Evolutionary conservation across 2,113 vertebrate genomes (phyloP), one percentile per base, ranked within the genome.

Genomic region (Oreochromis tanganicae): DNA sequence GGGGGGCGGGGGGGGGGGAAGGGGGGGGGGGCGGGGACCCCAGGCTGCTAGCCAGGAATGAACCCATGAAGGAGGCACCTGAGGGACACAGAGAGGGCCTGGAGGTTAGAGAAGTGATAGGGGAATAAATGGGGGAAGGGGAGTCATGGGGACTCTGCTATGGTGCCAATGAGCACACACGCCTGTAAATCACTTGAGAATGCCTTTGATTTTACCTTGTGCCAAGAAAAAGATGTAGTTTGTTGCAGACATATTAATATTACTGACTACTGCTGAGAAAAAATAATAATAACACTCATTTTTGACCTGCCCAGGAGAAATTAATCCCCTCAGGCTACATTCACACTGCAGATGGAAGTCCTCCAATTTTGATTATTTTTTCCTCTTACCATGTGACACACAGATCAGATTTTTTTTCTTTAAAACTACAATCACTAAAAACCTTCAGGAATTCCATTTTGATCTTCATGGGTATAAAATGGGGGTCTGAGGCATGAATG

Each of bases 1-100:
- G n/a, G n/a, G n/a, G n/a, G n/a, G n/a, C n/a, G n/a, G n/a, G n/a
- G n/a, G n/a, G n/a, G n/a, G n/a, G n/a, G n/a, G n/a, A n/a, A 10
- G 97, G 88, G 80, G 98, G 96, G 13, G 96, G n/a, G 92, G 97
- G 81, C 3, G 98, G 96, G 0, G 98, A 97, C 84, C 98, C 98
- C 95, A 99, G 95, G 94, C 98, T 97, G 96, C 98, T 94, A 90
- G 97, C 97, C 94, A 99, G 97, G 95, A 99, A 99, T 85, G 98
- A 97, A 92, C 98, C 98, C 98, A 99, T 98, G 96, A 99, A 99
- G 79, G 98, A 97, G 36, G 98, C 97, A 84, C 98, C 95, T 50
- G 96, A 95, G 82, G 36, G 88, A 92, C 59, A 81, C 46, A 90
- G 63, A 90, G 38, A 87, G 48, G 81, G 78, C 36, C 29, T 43